Evolutionary conservation across 2,888 invertebrate species (phyloP), one percentile per base, ranked within the genome.

Genomic region (Sisyra terminalis): DNA sequence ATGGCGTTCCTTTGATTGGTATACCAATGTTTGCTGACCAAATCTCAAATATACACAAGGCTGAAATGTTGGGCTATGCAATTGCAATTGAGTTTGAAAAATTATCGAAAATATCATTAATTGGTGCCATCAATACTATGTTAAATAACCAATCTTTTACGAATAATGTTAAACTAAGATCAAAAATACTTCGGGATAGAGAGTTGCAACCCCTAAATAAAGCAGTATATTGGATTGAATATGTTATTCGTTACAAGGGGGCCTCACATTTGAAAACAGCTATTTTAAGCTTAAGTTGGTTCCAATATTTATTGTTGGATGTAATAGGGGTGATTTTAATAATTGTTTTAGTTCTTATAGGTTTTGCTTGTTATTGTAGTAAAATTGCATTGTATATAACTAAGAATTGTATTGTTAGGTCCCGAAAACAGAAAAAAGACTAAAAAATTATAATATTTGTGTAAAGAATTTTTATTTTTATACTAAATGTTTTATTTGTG

Each of bases 11-110:
- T 6, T 57, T 70, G 34, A 53, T 72, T 44, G 65, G 67, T 29
- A 61, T 72, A 47, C 71, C 71, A 37, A 57, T 71, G 30, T 61
- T 64, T 35, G 63, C 63, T n/a, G 70, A 71, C 46, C 70, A 72
- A 49, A 57, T 59, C 43, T 56, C 63, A 31, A 66, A 70, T 48
- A 61, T 67, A 46, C 59, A 58, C 35, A 61, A 63, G 18, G 54
- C 67, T 14, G 58, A 59, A 43, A 46, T 48, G 1, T 53, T 57
- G 6, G 69, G 67, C 5, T 62, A 59, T 42, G 64, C 58, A 1
- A 46, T 61, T 7, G 52, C 52, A n/a, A 44, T 68, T 3, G 52
- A 52, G 30, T 61, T 62, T 44, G 53, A 58, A n/a, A 53, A 56
- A 6, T 47, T 69, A 11, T 58, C 57, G 10, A 62, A 62, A 44